Evolutionary conservation across 2,113 vertebrate genomes (phyloP).

Genomic region (Arothron firmamentum): DNA sequence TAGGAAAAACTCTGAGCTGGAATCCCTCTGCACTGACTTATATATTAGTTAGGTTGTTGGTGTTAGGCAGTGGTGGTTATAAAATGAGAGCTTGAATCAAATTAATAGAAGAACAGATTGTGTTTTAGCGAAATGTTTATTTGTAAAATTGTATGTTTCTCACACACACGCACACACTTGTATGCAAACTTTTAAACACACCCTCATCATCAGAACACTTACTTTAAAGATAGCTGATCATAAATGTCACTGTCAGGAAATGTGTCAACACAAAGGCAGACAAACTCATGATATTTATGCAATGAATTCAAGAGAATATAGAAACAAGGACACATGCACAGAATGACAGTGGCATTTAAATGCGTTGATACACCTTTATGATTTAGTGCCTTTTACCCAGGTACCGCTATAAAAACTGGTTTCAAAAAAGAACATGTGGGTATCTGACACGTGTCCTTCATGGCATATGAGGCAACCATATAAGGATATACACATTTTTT

Average conservation of each 20-base stretch:
- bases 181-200: slow-evolving; percentile 22
- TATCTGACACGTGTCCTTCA: slow-evolving; percentile 33
- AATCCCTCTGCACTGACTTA: too few species aligned
- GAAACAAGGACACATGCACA: slow-evolving; percentile 24
- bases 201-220: slow-evolving; percentile 44
- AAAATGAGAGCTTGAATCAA: too few species aligned
- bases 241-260: slow-evolving; percentile 60
- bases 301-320: slow-evolving; percentile 14
- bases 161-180: slow-evolving; percentile 24
- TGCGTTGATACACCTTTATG: too few species aligned
- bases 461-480: not conserved
- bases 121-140: too few species aligned
- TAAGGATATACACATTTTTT: slow-evolving; percentile 16
- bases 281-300: not conserved
- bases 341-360: too few species aligned
- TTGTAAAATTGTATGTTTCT: not conserved
- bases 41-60: too few species aligned
- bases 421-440: slow-evolving; percentile 13
- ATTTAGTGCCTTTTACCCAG: too few species aligned
- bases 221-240: slow-evolving; percentile 52
- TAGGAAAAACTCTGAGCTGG: too few species aligned
- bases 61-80: too few species aligned
- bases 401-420: too few species aligned
- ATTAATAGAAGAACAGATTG: too few species aligned
- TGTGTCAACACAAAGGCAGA: slow-evolving; percentile 49